Evolutionary conservation across 2,888 invertebrate genomes (phyloP).

Genomic region (Schrankia costaestrigalis): DNA sequence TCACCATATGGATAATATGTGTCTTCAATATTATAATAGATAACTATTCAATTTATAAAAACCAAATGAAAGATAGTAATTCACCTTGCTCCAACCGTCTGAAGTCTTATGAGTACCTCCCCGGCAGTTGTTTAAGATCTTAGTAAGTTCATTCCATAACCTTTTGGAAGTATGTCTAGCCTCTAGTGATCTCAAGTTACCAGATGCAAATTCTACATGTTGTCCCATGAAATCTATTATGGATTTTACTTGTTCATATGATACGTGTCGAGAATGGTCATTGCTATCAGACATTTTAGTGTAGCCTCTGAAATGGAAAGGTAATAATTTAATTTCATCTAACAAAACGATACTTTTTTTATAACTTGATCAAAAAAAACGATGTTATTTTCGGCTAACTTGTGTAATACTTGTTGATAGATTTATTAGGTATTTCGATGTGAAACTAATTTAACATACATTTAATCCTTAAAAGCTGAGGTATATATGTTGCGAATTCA

Average conservation of each 20-base stretch:
- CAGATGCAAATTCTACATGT: constrained; percentile 56
- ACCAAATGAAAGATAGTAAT: too few species aligned
- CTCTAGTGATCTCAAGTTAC: constrained; percentile 48
- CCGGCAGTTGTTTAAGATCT: constrained; percentile 42
- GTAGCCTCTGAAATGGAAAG: constrained; percentile 7
- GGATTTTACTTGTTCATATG: constrained; percentile 54
- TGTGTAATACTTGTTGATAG: too few species aligned
- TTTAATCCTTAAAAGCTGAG: too few species aligned
- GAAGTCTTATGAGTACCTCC: constrained; percentile 49
- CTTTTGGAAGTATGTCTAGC: constrained; percentile 53
- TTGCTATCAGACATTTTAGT: constrained; percentile 28
- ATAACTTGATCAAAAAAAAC: too few species aligned
- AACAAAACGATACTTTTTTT: too few species aligned
- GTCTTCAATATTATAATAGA: too few species aligned
- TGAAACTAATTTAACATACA: too few species aligned
- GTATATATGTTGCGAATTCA: too few species aligned
- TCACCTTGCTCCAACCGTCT: constrained; percentile 64
- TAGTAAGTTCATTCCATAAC: constrained; percentile 55
- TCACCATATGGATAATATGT: too few species aligned
- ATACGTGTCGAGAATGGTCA: constrained; percentile 40
- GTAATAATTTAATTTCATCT: neutral
- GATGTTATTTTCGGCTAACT: too few species aligned
- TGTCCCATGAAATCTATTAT: constrained; percentile 63
- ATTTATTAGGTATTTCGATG: too few species aligned
- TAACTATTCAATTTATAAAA: too few species aligned